Evolutionary conservation across 2,888 invertebrate species (phyloP).

Genomic region (Chamaedrilus cognettii): DNA sequence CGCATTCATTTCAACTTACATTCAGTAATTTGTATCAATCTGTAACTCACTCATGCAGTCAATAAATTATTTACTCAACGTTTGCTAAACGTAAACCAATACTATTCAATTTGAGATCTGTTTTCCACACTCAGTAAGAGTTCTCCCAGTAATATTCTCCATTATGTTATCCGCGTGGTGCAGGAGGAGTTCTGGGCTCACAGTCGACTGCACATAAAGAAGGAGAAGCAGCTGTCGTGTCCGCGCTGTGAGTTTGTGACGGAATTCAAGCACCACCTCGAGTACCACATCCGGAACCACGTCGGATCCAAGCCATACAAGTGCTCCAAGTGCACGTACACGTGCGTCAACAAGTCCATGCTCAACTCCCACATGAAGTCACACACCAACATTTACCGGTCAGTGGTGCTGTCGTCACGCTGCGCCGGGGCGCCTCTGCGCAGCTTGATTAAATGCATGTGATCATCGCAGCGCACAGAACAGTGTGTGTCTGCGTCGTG

Average conservation of each 20-base stretch:
- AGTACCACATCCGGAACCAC: conserved; percentile 93
- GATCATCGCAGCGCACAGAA: no score
- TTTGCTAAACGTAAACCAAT: no score
- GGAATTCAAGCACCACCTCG: conserved; percentile 97
- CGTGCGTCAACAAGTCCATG: conserved; percentile 75
- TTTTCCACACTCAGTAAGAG: no score
- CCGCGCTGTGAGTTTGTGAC: conserved; percentile 96
- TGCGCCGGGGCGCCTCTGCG: no score
- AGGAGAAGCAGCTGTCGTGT: conserved; percentile 88
- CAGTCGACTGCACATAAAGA: conserved; percentile 83
- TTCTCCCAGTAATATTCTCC: no score
- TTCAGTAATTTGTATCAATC: no score
- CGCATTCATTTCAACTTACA: no score
- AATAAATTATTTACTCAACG: no score
- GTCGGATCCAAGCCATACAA: conserved; percentile 93
- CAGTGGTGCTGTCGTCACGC: conserved; percentile 61
- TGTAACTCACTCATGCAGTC: no score
- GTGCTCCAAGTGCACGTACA: conserved; percentile 76
- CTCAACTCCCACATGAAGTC: conserved; percentile 97
- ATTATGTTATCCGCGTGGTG: conserved; percentile 21
- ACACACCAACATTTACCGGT: conserved; percentile 83
- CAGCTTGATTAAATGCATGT: no score
- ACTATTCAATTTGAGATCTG: no score
- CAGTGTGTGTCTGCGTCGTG: no score
- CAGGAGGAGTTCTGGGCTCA: conserved; percentile 90